These are phyloP conservation scores for Damaliscus lunatus DNA, from an alignment of 2,113 vertebrate genomes.

Conservation along the genomic window DNA sequence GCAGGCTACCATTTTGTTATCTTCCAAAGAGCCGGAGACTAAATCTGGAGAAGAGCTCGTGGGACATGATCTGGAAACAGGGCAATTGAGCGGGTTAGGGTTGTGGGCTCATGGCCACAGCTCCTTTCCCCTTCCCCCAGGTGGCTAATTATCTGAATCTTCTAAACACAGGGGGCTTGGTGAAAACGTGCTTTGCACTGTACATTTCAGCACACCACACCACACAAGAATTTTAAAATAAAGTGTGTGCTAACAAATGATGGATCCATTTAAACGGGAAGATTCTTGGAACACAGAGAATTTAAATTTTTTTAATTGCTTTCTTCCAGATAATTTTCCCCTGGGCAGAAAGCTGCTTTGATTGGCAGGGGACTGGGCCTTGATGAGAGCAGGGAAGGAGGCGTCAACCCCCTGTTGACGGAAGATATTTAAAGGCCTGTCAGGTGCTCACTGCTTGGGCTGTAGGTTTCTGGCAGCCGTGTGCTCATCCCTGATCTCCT, in stretches of 20 bases:
- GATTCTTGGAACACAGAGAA: not conserved
- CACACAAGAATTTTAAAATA: not conserved
- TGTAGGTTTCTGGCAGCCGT: not conserved
- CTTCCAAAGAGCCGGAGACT: conserved; percentile 83
- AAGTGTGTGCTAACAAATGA: not conserved
- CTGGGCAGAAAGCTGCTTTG: not conserved
- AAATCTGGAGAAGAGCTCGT: conserved; percentile 85
- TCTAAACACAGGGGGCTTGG: not conserved
- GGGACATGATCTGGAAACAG: conserved; percentile 86
- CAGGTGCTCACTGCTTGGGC: not conserved
- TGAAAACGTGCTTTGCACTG: not conserved
- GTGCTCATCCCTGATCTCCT: not conserved
- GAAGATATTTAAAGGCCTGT: not conserved
- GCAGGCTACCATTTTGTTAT: conserved; percentile 76
- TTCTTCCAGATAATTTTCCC: not conserved
- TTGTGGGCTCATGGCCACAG: not conserved
- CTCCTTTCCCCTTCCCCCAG: not conserved
- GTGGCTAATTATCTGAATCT: not conserved
- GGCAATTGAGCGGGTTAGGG: conserved; percentile 81
- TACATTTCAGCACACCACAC: not conserved
- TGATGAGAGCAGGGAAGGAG: not conserved
- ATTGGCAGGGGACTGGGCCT: not conserved
- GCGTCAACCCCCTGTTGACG: not conserved
- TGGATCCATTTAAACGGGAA: not conserved
- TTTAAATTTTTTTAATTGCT: not conserved